These are phyloP conservation scores for Equus przewalskii DNA, from an alignment of 2,113 vertebrate species.

Conservation along the genomic window DNA sequence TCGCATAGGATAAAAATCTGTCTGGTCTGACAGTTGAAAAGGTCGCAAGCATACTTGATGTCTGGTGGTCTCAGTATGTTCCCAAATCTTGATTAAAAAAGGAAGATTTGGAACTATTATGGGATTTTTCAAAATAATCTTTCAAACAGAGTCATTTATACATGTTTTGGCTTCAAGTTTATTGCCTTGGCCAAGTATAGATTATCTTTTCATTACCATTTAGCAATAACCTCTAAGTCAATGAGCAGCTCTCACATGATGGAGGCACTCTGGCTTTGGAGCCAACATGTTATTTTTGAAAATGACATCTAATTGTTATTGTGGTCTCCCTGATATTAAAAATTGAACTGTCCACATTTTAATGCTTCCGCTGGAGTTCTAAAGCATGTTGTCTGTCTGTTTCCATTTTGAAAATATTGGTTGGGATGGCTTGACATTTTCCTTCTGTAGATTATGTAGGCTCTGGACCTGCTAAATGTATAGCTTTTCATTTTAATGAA, in stretches of 20 bases:
- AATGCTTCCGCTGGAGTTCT: constrained; percentile 18
- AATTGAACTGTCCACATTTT: neutral
- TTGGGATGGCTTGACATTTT: neutral
- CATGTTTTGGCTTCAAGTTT: constrained; percentile 70
- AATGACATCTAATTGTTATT: constrained; percentile 56
- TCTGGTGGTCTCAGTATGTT: constrained; percentile 83
- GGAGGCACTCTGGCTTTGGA: neutral
- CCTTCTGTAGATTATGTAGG: neutral
- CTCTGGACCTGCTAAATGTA: neutral
- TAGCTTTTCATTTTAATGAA: constrained; percentile 49
- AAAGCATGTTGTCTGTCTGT: neutral
- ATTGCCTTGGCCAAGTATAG: constrained; percentile 48
- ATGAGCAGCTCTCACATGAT: neutral
- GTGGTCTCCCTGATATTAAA: constrained; percentile 32
- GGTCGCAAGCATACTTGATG: constrained; percentile 86
- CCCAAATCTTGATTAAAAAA: constrained; percentile 84
- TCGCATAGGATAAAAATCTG: constrained; percentile 88
- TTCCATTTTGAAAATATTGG: constrained; percentile 42
- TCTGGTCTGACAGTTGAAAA: constrained; percentile 90
- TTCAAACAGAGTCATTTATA: constrained; percentile 58
- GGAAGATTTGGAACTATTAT: constrained; percentile 80
- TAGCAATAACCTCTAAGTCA: constrained; percentile 27
- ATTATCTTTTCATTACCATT: constrained; percentile 39
- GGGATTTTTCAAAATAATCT: constrained; percentile 49
- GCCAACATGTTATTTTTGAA: constrained; percentile 32